Evolutionary conservation across 2,113 vertebrate genomes (phyloP).

Genomic region (Ailurus styani): DNA sequence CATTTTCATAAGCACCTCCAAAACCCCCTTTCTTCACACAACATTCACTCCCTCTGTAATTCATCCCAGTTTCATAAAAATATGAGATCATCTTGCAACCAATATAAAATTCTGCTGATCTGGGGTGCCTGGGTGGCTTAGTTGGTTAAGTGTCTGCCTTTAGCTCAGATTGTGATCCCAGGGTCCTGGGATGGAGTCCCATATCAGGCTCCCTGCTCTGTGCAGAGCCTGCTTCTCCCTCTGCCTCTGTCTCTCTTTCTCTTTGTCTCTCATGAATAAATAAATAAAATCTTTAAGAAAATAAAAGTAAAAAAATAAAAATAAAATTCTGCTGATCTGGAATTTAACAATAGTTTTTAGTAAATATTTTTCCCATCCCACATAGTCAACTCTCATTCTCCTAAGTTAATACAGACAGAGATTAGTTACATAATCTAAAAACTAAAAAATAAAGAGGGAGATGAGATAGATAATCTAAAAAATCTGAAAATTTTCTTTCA

Average conservation of each 20-base stretch:
- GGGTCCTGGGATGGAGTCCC: too few relatives aligned
- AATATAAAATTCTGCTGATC: too few relatives aligned
- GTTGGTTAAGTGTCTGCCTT: too few relatives aligned
- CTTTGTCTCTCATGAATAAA: too few relatives aligned
- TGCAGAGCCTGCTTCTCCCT: too few relatives aligned
- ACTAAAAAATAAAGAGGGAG: background rate
- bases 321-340: background rate
- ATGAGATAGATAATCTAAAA: background rate
- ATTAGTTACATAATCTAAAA: background rate
- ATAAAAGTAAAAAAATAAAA: too few relatives aligned
- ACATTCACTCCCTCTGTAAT: background rate
- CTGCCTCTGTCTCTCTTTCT: too few relatives aligned
- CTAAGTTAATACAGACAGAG: background rate
- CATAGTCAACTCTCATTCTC: background rate
- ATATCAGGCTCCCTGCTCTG: too few relatives aligned
- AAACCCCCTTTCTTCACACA: background rate
- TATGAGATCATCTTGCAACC: background rate
- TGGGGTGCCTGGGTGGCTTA: too few relatives aligned
- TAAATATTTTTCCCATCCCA: background rate
- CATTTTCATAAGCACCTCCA: background rate
- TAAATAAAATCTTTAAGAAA: too few relatives aligned
- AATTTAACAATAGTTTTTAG: background rate
- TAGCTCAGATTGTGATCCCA: too few relatives aligned
- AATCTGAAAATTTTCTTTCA: background rate
- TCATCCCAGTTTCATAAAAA: background rate